phyloP scores from a whole-genome alignment of 2,888 invertebrate species.

The Cerastis leucographa region DNA sequence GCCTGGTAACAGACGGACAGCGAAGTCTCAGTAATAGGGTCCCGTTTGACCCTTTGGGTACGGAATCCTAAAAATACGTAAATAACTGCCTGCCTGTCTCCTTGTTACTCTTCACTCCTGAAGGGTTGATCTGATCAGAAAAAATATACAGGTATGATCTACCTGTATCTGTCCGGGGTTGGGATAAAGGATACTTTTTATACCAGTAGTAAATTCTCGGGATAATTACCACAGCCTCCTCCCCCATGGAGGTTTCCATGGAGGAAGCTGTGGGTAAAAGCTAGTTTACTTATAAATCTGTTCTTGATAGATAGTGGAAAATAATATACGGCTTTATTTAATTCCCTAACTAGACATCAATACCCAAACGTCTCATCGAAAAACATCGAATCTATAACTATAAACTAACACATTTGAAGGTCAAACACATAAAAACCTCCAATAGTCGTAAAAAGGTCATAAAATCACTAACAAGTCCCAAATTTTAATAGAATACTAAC shows the following conservation, averaged over 20 bases:
- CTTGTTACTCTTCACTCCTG: neutral
- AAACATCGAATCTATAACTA: conserved; percentile 26
- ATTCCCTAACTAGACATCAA: neutral
- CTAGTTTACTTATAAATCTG: neutral
- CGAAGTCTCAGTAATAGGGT: too few relatives aligned
- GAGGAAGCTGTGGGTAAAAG: neutral
- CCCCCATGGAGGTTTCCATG: too few relatives aligned
- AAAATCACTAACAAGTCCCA: conserved; percentile 48
- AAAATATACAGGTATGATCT: neutral
- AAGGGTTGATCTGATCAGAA: neutral
- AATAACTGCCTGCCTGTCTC: neutral
- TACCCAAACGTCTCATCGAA: neutral
- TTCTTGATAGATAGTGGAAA: neutral
- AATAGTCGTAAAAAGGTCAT: conserved; percentile 59
- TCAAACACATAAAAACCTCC: conserved; percentile 44
- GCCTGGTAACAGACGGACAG: too few relatives aligned
- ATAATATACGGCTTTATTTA: neutral
- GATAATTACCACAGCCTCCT: neutral
- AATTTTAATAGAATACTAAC: conserved; percentile 43
- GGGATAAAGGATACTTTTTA: neutral
- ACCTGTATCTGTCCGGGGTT: neutral
- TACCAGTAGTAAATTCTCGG: neutral
- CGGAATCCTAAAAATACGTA: too few relatives aligned
- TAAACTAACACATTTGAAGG: conserved; percentile 26
- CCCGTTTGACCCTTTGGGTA: too few relatives aligned